These are phyloP conservation scores for Sturnira hondurensis DNA, from an alignment of 2,113 vertebrate species.

Conservation along the genomic window DNA sequence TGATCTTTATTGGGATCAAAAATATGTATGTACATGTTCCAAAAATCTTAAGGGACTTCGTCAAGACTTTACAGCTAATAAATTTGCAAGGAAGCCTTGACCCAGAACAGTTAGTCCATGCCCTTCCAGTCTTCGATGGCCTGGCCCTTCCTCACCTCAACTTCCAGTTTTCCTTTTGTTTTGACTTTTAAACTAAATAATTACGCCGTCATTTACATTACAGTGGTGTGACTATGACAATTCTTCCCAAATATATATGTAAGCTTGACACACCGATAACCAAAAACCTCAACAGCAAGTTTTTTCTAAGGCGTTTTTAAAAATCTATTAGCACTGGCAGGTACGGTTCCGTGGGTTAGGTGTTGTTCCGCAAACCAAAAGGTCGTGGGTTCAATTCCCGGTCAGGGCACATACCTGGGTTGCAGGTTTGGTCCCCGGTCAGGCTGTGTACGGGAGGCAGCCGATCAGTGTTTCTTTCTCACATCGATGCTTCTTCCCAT, in stretches of 20 bases:
- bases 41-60: neutral
- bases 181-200: neutral
- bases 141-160: neutral
- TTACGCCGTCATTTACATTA: neutral
- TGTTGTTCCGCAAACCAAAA: too few species aligned
- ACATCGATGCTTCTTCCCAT: too few species aligned
- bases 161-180: neutral
- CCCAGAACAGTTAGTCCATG: neutral
- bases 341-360: too few species aligned
- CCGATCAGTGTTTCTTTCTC: too few species aligned
- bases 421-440: too few species aligned
- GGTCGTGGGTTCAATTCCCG: too few species aligned
- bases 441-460: too few species aligned
- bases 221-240: neutral
- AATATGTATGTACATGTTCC: neutral
- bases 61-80: neutral
- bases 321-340: neutral
- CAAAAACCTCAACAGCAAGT: neutral
- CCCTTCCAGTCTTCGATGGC: neutral
- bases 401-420: too few species aligned
- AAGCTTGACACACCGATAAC: neutral
- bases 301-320: neutral
- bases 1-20: neutral
- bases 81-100: neutral
- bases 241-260: neutral